phyloP scores from a whole-genome alignment of 30 jellyfish, hydroid and myxozoan species.

The Rhopilema esculentum region DNA sequence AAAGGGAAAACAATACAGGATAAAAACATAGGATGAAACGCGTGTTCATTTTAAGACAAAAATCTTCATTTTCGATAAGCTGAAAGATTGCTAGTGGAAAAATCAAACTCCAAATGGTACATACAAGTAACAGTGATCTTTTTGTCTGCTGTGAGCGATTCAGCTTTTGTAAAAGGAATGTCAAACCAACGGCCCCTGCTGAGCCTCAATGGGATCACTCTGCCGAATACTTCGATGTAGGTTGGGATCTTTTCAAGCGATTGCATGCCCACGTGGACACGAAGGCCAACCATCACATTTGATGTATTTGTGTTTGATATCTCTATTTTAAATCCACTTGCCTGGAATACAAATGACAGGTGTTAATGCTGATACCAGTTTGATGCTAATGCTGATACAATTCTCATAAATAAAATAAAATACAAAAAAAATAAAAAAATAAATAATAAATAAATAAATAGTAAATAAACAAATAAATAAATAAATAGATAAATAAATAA shows the following conservation, averaged over 20 bases:
- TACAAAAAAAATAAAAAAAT: too few relatives aligned
- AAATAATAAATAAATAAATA: too few relatives aligned
- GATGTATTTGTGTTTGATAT: conserved; percentile 69
- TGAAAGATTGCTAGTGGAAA: too few relatives aligned
- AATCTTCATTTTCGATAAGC: too few relatives aligned
- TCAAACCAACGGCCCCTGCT: conserved; percentile 95
- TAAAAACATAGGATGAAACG: too few relatives aligned
- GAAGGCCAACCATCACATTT: conserved; percentile 88
- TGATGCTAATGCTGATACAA: too few relatives aligned
- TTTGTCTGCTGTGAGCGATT: conserved; percentile 81
- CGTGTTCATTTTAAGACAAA: too few relatives aligned
- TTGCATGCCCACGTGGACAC: conserved; percentile 90
- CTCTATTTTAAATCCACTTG: conserved; percentile 85
- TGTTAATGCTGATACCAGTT: too few relatives aligned
- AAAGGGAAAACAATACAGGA: too few relatives aligned
- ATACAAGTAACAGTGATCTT: conserved; percentile 79
- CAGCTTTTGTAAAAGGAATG: conserved; percentile 86
- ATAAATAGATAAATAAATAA: too few relatives aligned
- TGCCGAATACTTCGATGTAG: conserved; percentile 87
- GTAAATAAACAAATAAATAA: too few relatives aligned
- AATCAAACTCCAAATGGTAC: background rate
- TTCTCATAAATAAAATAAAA: too few relatives aligned
- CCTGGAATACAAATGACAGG: conserved; percentile 51
- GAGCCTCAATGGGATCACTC: conserved; percentile 75
- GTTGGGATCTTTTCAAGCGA: conserved; percentile 90